phyloP scores from a whole-genome alignment of 2,888 invertebrate species.

The Andrena bicolor region DNA sequence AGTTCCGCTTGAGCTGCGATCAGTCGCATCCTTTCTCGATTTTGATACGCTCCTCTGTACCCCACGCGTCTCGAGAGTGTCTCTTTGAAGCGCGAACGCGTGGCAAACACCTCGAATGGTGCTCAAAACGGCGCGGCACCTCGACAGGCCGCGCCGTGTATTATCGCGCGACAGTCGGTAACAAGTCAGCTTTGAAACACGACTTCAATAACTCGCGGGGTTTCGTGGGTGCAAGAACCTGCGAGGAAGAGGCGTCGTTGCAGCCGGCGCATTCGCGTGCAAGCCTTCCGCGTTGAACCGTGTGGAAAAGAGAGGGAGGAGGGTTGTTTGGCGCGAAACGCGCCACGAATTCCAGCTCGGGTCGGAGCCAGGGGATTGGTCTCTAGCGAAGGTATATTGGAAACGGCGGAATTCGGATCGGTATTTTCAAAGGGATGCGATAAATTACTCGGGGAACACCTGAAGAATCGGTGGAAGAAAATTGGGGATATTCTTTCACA shows the following conservation, averaged over 20 bases:
- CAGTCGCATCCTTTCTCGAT: neutral
- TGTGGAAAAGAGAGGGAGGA: neutral
- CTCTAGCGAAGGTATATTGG: constrained; percentile 2
- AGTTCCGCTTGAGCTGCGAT: too few relatives aligned
- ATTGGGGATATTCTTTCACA: constrained; percentile 21
- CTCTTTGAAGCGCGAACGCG: neutral
- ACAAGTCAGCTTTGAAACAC: constrained; percentile 13
- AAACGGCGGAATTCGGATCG: constrained; percentile 16
- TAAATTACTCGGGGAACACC: neutral
- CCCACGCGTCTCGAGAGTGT: neutral
- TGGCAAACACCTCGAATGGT: neutral
- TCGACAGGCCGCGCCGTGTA: neutral
- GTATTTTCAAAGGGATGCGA: constrained; percentile 11
- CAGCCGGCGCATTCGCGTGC: neutral
- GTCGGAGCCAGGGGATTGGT: neutral
- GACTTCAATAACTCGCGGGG: constrained; percentile 18
- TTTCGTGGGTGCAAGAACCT: neutral
- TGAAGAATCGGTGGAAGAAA: neutral
- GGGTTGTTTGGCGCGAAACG: neutral
- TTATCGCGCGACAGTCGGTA: neutral
- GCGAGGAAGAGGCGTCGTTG: neutral
- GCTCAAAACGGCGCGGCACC: neutral
- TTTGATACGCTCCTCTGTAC: neutral
- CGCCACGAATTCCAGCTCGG: neutral
- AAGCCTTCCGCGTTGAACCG: neutral